A percentile compares a stretch with the other conserved stretches of the same genome.
phyloP scores from a whole-genome alignment of 2,113 vertebrate species.

The Pithys albifrons region DNA sequence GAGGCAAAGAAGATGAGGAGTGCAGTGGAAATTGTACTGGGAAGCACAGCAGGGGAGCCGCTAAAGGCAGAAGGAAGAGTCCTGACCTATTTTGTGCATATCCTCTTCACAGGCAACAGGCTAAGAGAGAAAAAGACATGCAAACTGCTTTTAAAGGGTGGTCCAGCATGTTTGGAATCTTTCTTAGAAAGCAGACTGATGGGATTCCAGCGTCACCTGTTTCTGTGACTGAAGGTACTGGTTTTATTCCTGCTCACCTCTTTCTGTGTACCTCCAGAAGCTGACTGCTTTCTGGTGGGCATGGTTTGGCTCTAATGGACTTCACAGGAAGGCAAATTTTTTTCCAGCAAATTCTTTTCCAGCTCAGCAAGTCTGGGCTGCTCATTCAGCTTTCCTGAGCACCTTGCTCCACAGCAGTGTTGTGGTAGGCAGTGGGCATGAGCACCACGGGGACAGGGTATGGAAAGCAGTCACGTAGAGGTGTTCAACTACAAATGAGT shows the following conservation, averaged over 20 bases:
- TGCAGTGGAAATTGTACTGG: background rate
- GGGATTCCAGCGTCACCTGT: background rate
- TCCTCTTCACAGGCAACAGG: background rate
- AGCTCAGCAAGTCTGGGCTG: background rate
- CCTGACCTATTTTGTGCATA: background rate
- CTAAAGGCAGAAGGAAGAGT: background rate
- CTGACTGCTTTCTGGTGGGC: background rate
- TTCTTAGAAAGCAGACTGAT: accelerated
- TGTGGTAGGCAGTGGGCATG: accelerated
- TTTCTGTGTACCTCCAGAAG: background rate
- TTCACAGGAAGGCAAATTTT: background rate
- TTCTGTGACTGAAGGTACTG: background rate
- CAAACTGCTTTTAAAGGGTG: background rate
- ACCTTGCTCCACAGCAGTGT: background rate
- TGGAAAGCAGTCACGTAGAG: accelerated
- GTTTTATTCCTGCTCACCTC: background rate
- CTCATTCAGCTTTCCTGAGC: background rate
- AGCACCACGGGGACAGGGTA: accelerated
- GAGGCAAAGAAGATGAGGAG: background rate
- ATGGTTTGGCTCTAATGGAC: background rate
- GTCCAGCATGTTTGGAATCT: accelerated
- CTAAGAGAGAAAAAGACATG: background rate
- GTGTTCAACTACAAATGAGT: background rate
- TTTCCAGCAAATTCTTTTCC: background rate
- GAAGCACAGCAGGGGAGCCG: background rate